Evolutionary conservation across 1,140 invertebrate species (phyloP).

Genomic region (Drosophila melanogaster): DNA sequence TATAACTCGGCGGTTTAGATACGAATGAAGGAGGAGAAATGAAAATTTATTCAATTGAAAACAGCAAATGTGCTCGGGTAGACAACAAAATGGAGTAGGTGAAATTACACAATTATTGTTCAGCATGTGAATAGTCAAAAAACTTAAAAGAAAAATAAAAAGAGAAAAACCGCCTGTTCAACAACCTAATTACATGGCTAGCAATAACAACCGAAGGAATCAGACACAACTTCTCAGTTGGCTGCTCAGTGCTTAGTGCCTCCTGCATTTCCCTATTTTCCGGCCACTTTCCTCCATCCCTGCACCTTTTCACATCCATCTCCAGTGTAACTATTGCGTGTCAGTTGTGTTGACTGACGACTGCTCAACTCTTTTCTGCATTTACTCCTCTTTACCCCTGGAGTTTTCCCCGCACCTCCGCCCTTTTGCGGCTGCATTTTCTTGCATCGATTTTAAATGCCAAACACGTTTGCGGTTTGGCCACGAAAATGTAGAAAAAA

Average conservation of each 20-base stretch:
- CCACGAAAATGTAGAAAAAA: constrained; percentile 23
- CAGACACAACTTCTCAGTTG: constrained; percentile 41
- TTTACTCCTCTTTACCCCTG: constrained; percentile 11
- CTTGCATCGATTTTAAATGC: constrained; percentile 53
- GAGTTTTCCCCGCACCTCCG: constrained; percentile 1
- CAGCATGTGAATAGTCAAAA: constrained; percentile 43
- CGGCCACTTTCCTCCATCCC: background rate
- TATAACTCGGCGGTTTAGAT: constrained; percentile 40
- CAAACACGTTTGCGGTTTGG: constrained; percentile 54
- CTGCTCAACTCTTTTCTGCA: constrained; percentile 47
- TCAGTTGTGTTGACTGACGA: constrained; percentile 58
- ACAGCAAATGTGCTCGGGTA: constrained; percentile 19
- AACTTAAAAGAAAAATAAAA: constrained; percentile 6
- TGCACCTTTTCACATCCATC: constrained; percentile 4
- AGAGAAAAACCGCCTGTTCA: constrained; percentile 32
- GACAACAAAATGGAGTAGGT: constrained; percentile 36
- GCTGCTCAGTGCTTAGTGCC: constrained; percentile 15
- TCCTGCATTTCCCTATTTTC: constrained; percentile 26
- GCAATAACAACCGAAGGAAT: constrained; percentile 31
- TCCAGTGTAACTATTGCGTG: constrained; percentile 47
- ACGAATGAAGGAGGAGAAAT: constrained; percentile 6
- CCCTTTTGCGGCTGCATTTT: constrained; percentile 23
- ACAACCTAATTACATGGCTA: constrained; percentile 57
- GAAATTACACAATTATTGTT: constrained; percentile 52
- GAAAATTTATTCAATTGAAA: constrained; percentile 36